These are phyloP conservation scores for Oostethus manadensis DNA, from an alignment of 2,113 vertebrate species.

Conservation along the genomic window DNA sequence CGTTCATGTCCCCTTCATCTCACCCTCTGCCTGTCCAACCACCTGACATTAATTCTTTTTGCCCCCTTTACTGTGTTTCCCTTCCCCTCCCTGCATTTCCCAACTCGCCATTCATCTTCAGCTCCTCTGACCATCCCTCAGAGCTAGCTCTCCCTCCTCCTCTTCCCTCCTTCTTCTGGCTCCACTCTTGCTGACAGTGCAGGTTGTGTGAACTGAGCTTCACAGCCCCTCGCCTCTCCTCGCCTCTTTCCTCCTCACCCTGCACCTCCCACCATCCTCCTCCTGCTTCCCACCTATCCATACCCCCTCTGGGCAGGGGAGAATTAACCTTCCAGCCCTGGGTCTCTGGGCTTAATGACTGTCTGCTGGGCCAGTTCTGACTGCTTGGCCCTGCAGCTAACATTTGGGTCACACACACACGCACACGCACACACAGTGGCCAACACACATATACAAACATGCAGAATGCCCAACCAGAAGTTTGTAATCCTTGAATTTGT, in stretches of 20 bases:
- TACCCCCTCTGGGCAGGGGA: constrained; percentile 52
- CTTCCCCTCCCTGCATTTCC: constrained; percentile 50
- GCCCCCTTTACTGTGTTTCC: constrained; percentile 54
- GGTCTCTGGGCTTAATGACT: constrained; percentile 69
- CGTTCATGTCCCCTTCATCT: constrained; percentile 55
- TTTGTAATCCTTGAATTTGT: constrained; percentile 29
- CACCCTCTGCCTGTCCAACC: constrained; percentile 59
- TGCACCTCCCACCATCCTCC: constrained; percentile 31
- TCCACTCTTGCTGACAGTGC: constrained; percentile 69
- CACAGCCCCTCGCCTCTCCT: constrained; percentile 60
- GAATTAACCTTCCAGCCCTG: constrained; percentile 65
- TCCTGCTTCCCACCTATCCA: constrained; percentile 50
- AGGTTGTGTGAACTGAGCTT: constrained; percentile 68
- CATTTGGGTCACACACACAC: constrained; percentile 58
- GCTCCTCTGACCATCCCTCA: constrained; percentile 53
- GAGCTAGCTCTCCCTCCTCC: constrained; percentile 23
- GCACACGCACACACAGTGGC: neutral
- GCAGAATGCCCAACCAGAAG: constrained; percentile 14
- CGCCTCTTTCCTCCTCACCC: constrained; percentile 20
- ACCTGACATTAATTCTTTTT: constrained; percentile 60
- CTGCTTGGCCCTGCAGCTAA: constrained; percentile 66
- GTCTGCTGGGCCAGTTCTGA: constrained; percentile 50
- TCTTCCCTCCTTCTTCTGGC: constrained; percentile 53
- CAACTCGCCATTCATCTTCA: constrained; percentile 55
- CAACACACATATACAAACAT: constrained; percentile 4